Percentiles rank a stretch among this genome's conserved stretches.
phyloP scores from a whole-genome alignment of 2,113 vertebrate genomes.

The Ictalurus furcatus region DNA sequence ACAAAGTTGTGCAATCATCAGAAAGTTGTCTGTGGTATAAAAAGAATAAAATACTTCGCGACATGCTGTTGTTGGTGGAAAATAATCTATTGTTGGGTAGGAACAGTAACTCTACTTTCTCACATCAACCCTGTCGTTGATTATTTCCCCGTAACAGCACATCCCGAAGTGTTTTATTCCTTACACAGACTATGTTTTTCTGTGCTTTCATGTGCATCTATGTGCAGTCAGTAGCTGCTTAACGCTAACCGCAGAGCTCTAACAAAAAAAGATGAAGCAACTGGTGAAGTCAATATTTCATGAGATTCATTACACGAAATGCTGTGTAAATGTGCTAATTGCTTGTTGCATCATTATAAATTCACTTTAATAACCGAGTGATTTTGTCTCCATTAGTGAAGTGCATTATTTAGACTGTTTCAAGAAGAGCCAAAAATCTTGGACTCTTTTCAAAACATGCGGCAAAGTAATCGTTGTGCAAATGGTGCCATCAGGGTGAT shows the following conservation, averaged over 20 bases:
- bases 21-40: not conserved
- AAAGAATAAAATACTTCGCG: not conserved
- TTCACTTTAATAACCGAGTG: constrained; percentile 60
- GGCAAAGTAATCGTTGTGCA: constrained; percentile 51
- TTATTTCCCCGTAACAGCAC: not conserved
- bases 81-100: not conserved
- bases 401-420: constrained; percentile 47
- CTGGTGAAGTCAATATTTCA: constrained; percentile 60
- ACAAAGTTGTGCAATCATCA: not conserved
- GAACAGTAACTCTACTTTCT: not conserved
- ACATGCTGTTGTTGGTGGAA: not conserved
- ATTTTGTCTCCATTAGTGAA: constrained; percentile 56
- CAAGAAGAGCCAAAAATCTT: constrained; percentile 44
- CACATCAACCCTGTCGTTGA: not conserved
- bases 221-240: not conserved
- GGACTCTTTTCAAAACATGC: constrained; percentile 47
- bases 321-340: constrained; percentile 65
- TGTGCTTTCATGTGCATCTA: not conserved
- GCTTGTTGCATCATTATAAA: constrained; percentile 59
- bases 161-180: not conserved
- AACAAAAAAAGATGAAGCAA: constrained; percentile 53
- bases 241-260: constrained; percentile 20
- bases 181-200: not conserved
- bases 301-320: constrained; percentile 66
- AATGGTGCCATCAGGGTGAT: constrained; percentile 49